phyloP scores from a whole-genome alignment of 2,888 invertebrate species.

The Neoascia interrupta region DNA sequence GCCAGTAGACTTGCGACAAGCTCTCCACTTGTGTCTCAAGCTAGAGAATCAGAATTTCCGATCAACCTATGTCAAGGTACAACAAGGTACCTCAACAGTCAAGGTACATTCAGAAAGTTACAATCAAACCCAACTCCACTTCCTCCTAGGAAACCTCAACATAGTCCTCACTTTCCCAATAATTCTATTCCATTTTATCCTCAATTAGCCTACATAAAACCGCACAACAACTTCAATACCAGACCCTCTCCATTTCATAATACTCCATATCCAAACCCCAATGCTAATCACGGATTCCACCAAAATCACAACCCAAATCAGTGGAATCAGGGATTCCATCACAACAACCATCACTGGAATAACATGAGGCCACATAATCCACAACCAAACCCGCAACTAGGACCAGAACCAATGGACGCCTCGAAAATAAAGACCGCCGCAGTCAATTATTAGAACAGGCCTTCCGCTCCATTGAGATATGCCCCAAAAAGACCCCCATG shows the following conservation, averaged over 20 bases:
- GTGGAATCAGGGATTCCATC: too few species aligned
- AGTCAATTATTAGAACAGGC: too few species aligned
- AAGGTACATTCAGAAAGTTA: too few species aligned
- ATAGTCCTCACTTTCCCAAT: too few species aligned
- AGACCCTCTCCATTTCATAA: background rate
- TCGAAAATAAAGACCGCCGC: too few species aligned
- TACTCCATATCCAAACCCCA: background rate
- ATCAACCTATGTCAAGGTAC: background rate
- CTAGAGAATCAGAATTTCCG: background rate
- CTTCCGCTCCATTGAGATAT: background rate
- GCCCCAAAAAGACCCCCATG: background rate
- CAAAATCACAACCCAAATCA: too few species aligned
- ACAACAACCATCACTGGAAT: too few species aligned
- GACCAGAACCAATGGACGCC: background rate
- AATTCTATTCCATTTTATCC: background rate
- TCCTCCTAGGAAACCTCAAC: too few species aligned
- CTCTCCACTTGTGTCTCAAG: background rate
- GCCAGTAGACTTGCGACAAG: background rate
- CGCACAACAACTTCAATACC: background rate
- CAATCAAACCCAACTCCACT: too few species aligned
- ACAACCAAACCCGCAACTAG: background rate
- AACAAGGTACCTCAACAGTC: too few species aligned
- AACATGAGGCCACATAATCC: background rate
- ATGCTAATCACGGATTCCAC: too few species aligned
- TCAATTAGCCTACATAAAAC: background rate